These are phyloP conservation scores for Aix galericulata DNA, from an alignment of 2,113 vertebrate species.

Conservation along the genomic window DNA sequence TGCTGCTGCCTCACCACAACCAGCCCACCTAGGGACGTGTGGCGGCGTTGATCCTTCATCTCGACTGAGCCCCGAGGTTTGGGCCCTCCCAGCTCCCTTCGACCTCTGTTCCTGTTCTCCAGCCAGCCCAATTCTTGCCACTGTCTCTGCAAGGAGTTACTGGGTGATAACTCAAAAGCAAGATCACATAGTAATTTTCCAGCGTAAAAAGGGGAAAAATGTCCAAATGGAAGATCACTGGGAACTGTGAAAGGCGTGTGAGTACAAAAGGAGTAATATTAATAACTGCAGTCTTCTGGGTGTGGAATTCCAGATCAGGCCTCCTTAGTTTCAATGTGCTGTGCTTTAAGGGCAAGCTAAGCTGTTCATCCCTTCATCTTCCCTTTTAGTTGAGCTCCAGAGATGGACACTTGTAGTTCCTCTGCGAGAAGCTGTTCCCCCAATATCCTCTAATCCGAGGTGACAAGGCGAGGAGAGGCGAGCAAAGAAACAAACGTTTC, in stretches of 20 bases:
- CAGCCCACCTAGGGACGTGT: background rate
- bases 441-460: background rate
- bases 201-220: background rate
- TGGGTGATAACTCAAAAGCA: background rate
- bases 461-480: background rate
- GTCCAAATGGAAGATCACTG: background rate
- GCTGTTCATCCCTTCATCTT: background rate
- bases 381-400: background rate
- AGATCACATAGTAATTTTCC: background rate
- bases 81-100: background rate
- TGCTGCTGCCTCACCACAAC: background rate
- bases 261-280: background rate
- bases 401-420: background rate
- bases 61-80: background rate
- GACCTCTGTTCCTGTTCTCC: background rate
- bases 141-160: background rate
- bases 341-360: background rate
- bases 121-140: background rate
- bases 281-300: background rate
- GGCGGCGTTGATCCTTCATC: background rate
- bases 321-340: background rate
- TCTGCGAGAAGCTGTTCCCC: background rate
- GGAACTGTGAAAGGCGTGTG: background rate
- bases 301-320: background rate
- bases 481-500: background rate